Evolutionary conservation across 2,113 vertebrate species (phyloP), one percentile per base, ranked within the genome.

Genomic region (Proterorhinus semilunaris): DNA sequence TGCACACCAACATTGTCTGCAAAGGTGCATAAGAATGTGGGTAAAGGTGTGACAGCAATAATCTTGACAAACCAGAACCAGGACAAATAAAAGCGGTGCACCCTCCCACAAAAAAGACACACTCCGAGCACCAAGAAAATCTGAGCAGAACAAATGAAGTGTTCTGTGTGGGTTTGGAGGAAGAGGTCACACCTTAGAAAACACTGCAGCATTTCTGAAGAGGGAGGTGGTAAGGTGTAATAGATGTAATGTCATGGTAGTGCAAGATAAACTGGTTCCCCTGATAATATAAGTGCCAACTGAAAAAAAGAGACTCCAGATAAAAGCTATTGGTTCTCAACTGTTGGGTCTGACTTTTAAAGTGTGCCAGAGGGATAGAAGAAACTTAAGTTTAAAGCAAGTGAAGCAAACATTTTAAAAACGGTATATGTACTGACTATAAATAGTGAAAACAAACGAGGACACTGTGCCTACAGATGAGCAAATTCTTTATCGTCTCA

Each of bases 231-330:
- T 78, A 53, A 55, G 49, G 48, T 71, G n/a, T 61, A 51, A 64
- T 62, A 27, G 43, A 61, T 55, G 50, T 36, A 17, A 66, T 50
- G 47, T 53, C 7, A 48, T n/a, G 12, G 75, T 69, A 43, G 66
- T 71, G 36, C 86, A 68, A 68, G 85, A 65, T 65, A 71, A 86
- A 86, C 87, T 68, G 74, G 83, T 88, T 88, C 58, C 6, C 6
- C 27, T 66, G 6, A 9, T 51, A 49, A 12, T 66, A 17, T 27
- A 8, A 53, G 13, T 6, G 53, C 16, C 46, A 13, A 10, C 42
- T 44, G 42, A 61, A 61, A 45, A 44, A 45, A 15, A 58, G 13
- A 6, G 7, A 42, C 11, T 15, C 15, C 36, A 44, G 12, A 8
- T 8, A 45, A 61, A 58, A 53, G 51, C 7, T 16, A 7, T 7